Evolutionary conservation across 2,797 vertebrate genomes (phyloP), one percentile per base, ranked within the genome.

Genomic region (Poecilia velifera): DNA sequence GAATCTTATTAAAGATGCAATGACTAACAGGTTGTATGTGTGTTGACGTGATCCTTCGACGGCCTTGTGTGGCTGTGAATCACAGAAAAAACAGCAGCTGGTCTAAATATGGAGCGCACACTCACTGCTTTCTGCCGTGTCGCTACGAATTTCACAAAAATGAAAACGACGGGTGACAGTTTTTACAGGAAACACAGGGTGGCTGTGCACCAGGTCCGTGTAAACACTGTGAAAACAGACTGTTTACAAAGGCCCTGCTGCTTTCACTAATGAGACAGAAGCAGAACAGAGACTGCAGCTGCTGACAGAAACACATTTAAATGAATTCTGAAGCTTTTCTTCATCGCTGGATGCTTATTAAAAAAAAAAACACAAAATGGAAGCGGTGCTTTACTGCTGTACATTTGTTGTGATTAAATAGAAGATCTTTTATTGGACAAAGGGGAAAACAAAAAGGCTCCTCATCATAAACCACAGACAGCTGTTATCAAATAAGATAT

Each of bases 241-340:
- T 34, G 82, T 10, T 78, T 46, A 55, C 79, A 49, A 55, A 18
- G 82, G 84, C 87, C 87, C 45, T 1, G 68, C 10, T 51, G 76
- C 74, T 70, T 66, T 22, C 41, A 51, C 86, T 89, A 84, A 95
- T 84, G 78, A 94, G 91, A 92, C 82, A 82, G 78, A 90, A 46
- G 43, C 81, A 77, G 74, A 84, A 85, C 81, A 77, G 83, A 76
- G 45, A 70, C 47, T 71, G 46, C 78, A 57, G 74, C 43, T 77
- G 16, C 72, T 8, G 18, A 22, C 22, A 70, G 51, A 8, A 76
- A 82, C 0, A 73, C 25, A 31, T 84, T 76, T 39, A 78, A 81
- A 81, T n/a, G 39, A 16, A 46, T 31, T 59, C 41, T 47, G 31
- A 25, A 55, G 49, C 45, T 73, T 81, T 73, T 59, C 7, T n/a